phyloP scores from a whole-genome alignment of 2,113 vertebrate species.

The Pipra filicauda region DNA sequence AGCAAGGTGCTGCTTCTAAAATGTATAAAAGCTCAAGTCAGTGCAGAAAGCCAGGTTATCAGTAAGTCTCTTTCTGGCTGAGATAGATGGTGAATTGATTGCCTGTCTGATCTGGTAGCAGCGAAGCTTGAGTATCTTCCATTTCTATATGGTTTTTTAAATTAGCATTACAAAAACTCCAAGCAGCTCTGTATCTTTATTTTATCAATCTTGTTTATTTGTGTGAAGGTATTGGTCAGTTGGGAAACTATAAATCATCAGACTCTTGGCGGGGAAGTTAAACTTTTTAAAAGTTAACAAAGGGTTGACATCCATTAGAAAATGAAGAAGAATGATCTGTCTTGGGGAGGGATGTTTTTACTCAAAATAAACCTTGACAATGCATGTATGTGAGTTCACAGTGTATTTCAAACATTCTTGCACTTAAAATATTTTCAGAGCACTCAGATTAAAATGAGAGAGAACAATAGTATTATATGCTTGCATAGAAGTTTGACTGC shows the following conservation, averaged over 20 bases:
- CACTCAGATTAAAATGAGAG: neutral
- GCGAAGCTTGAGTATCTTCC: neutral
- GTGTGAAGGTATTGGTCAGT: neutral
- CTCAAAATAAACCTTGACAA: conserved; percentile 55
- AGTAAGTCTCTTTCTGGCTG: neutral
- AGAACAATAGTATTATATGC: neutral
- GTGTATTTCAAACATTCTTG: conserved; percentile 35
- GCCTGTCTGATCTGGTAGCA: neutral
- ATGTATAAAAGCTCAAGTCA: neutral
- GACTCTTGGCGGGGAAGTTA: conserved; percentile 1
- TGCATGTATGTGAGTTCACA: conserved; percentile 9
- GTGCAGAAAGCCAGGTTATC: neutral
- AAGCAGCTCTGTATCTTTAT: neutral
- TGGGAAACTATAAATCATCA: neutral
- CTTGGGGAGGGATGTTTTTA: conserved; percentile 40
- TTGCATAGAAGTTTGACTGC: neutral
- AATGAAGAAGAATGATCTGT: conserved; percentile 6
- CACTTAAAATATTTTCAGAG: conserved; percentile 41
- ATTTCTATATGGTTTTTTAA: neutral
- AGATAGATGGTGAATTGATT: neutral
- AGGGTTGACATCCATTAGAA: neutral
- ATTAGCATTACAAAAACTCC: neutral
- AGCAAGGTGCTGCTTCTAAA: neutral
- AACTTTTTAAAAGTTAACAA: neutral
- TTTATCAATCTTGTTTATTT: conserved; percentile 16